phyloP scores from a whole-genome alignment of 2,888 invertebrate genomes.

The Priocnemis perturbator region DNA sequence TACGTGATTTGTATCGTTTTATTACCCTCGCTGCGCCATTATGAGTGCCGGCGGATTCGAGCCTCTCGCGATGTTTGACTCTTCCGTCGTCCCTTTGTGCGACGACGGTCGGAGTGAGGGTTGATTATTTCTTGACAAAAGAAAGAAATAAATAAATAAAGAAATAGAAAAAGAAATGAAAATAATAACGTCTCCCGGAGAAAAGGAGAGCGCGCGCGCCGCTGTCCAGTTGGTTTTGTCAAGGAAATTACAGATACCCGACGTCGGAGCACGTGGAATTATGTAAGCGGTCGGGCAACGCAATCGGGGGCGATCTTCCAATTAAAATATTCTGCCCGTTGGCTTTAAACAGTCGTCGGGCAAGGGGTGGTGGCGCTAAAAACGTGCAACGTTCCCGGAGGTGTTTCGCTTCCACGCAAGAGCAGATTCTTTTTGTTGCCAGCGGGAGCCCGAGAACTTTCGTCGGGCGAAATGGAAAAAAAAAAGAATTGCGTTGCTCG shows the following conservation, averaged over 20 bases:
- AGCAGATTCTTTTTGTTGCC: conserved; percentile 45
- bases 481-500: conserved; percentile 35
- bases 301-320: conserved; percentile 54
- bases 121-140: not conserved
- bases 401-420: conserved; percentile 40
- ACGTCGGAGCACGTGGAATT: conserved; percentile 44
- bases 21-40: too few species aligned
- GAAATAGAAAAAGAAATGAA: not conserved
- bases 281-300: conserved; percentile 42
- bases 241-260: conserved; percentile 36
- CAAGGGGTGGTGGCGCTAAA: conserved; percentile 14
- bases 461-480: conserved; percentile 18
- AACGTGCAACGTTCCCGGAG: conserved; percentile 34
- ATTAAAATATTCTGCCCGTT: conserved; percentile 59
- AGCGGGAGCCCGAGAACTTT: conserved; percentile 22
- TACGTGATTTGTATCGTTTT: too few species aligned
- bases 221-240: conserved; percentile 42
- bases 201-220: conserved; percentile 1
- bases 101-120: not conserved
- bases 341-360: conserved; percentile 53
- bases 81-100: not conserved
- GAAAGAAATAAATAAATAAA: not conserved
- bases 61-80: too few species aligned
- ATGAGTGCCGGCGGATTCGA: too few species aligned
- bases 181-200: too few species aligned